phyloP scores from a whole-genome alignment of 35 echinoderm and acorn worm species.

The Acanthaster planci region DNA sequence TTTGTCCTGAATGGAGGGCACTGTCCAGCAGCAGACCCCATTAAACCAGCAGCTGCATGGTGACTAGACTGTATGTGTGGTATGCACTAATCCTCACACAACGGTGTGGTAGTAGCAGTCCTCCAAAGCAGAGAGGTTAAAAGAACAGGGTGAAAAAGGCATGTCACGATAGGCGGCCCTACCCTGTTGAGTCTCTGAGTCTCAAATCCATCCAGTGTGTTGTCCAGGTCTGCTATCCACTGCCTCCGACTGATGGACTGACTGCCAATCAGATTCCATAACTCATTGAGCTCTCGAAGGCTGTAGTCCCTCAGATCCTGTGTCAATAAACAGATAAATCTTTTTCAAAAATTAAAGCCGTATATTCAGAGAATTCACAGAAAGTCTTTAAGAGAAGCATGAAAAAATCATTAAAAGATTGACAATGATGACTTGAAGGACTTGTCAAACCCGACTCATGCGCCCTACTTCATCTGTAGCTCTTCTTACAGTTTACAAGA shows the following conservation, averaged over 20 bases:
- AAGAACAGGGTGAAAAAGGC: too few species aligned
- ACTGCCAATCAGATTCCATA: slow-evolving; percentile 70
- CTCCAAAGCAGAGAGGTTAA: too few species aligned
- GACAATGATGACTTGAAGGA: background rate
- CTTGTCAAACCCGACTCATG: too few species aligned
- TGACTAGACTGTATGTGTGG: too few species aligned
- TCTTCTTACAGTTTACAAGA: too few species aligned
- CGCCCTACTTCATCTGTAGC: too few species aligned
- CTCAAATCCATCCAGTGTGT: slow-evolving; percentile 55
- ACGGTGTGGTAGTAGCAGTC: too few species aligned
- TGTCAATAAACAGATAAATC: background rate
- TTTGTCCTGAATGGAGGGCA: too few species aligned
- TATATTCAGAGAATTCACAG: background rate
- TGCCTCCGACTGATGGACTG: slow-evolving; percentile 64
- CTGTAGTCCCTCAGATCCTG: slow-evolving; percentile 78
- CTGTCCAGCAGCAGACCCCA: too few species aligned
- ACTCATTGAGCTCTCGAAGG: slow-evolving; percentile 52
- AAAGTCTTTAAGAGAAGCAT: background rate
- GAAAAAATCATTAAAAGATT: background rate
- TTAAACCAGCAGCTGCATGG: too few species aligned
- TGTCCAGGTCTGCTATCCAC: slow-evolving; percentile 77
- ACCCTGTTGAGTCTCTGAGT: slow-evolving; percentile 66
- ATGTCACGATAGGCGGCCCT: too few species aligned
- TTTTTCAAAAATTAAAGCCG: background rate
- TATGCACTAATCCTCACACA: too few species aligned